Evolutionary conservation across 2,888 invertebrate species (phyloP).

Genomic region (Rhagonycha fulva): DNA sequence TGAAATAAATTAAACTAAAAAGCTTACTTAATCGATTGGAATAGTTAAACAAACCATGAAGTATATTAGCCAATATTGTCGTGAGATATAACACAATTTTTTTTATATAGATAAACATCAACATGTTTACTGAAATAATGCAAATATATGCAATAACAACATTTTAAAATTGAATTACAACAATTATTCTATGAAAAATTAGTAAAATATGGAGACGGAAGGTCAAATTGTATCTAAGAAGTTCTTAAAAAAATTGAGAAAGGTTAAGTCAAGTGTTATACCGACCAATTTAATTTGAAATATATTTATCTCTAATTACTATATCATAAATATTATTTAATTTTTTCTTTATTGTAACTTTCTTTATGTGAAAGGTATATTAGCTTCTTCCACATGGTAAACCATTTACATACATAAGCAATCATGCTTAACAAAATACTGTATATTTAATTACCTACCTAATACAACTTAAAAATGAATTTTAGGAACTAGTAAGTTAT

Average conservation of each 20-base stretch:
- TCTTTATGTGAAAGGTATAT: background rate
- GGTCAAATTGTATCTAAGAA: background rate
- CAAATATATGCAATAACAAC: no score
- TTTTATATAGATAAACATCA: no score
- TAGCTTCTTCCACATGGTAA: background rate
- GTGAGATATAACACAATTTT: no score
- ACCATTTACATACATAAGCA: background rate
- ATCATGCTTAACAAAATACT: background rate
- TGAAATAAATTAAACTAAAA: no score
- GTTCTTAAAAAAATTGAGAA: background rate
- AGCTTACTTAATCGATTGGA: no score
- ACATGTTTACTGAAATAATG: no score
- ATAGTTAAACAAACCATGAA: no score
- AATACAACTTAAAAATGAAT: background rate
- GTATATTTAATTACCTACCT: background rate
- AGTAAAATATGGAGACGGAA: no score
- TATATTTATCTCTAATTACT: background rate
- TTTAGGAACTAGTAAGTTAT: background rate
- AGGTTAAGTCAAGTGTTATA: no score
- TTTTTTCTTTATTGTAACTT: background rate
- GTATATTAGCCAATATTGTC: no score
- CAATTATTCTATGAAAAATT: no score
- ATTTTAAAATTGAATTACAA: no score
- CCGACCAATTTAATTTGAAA: background rate
- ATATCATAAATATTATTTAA: background rate